Percentiles rank a stretch among this genome's conserved stretches.
These are phyloP conservation scores for Elegia similella DNA, from an alignment of 2,888 invertebrate species.

Conservation along the genomic window DNA sequence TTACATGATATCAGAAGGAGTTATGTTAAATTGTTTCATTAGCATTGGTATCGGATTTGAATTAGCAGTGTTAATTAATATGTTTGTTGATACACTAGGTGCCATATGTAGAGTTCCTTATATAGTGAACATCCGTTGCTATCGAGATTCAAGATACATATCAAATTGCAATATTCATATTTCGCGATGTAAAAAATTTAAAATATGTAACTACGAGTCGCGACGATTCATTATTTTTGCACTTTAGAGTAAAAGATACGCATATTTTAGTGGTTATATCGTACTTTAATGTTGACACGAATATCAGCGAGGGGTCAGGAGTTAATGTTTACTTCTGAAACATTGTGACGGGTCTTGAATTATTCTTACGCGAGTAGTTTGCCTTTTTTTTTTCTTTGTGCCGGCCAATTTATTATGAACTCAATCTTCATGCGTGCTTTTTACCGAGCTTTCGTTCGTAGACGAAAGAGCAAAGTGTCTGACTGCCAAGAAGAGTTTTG, in stretches of 20 bases:
- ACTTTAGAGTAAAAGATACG: slow-evolving; percentile 25
- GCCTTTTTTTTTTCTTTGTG: too few species aligned
- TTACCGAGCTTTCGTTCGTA: too few species aligned
- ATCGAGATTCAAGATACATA: slow-evolving; percentile 14
- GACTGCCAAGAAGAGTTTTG: too few species aligned
- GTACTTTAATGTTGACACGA: slow-evolving; percentile 64
- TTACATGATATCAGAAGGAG: background rate
- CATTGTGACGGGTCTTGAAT: slow-evolving; percentile 71
- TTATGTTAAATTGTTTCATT: background rate
- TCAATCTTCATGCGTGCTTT: too few species aligned
- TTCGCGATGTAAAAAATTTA: background rate
- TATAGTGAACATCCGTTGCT: slow-evolving; percentile 13
- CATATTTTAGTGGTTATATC: slow-evolving; percentile 54
- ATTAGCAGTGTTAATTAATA: slow-evolving; percentile 20
- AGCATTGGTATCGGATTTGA: slow-evolving; percentile 18
- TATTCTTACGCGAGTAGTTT: slow-evolving; percentile 52
- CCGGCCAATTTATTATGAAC: slow-evolving; percentile 27
- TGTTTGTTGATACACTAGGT: slow-evolving; percentile 10
- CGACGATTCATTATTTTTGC: slow-evolving; percentile 20
- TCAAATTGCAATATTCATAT: slow-evolving; percentile 9
- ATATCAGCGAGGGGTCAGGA: slow-evolving; percentile 59
- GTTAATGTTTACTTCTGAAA: slow-evolving; percentile 69
- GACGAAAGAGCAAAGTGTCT: too few species aligned
- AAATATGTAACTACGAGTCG: slow-evolving; percentile 3
- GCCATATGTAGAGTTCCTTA: slow-evolving; percentile 17